Evolutionary conservation across 2,888 invertebrate species (phyloP).

Genomic region (Alviniconcha strummeri): DNA sequence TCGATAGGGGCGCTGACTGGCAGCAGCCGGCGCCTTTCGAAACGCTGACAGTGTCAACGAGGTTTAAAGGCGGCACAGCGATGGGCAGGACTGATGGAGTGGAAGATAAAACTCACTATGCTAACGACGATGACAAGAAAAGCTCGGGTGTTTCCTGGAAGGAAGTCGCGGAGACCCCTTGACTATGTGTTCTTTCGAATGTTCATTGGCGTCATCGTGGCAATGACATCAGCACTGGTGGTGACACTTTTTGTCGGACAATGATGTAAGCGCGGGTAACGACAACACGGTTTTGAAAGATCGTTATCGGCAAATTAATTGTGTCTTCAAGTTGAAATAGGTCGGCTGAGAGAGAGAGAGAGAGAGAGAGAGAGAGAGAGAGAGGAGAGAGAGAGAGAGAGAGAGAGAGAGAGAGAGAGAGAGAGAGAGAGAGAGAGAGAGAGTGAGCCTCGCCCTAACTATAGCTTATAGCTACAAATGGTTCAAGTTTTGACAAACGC

Average conservation of each 20-base stretch:
- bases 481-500: no score
- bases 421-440: no score
- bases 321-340: neutral
- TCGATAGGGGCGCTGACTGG: neutral
- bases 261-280: neutral
- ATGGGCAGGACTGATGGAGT: neutral
- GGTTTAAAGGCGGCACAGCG: neutral
- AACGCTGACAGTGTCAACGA: neutral
- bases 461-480: no score
- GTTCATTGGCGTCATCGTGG: neutral
- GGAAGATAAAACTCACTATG: neutral
- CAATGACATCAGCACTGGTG: neutral
- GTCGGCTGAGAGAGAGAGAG: neutral
- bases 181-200: conserved; percentile 8
- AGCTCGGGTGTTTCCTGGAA: neutral
- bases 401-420: no score
- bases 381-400: neutral
- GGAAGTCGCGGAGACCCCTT: neutral
- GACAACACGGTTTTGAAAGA: neutral
- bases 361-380: conserved; percentile 6
- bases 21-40: neutral
- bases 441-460: no score
- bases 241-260: neutral
- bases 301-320: neutral
- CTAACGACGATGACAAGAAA: neutral